Evolutionary conservation across 1,140 invertebrate genomes (phyloP).

Genomic region (Microplitis demolitor): DNA sequence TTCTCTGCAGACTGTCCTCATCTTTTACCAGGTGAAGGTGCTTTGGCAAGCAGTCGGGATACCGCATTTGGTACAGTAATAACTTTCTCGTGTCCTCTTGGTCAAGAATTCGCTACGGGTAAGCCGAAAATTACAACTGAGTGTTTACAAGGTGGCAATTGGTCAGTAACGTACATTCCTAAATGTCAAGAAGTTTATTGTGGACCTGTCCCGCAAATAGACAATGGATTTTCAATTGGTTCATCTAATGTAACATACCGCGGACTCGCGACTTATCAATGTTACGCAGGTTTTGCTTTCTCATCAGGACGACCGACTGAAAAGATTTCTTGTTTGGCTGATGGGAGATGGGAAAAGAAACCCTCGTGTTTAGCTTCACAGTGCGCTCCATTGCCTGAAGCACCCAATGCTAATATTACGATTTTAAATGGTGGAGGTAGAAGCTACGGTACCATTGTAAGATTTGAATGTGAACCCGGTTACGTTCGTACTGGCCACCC

Average conservation of each 20-base stretch:
- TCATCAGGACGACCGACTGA: slow-evolving; percentile 85
- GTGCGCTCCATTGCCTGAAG: slow-evolving; percentile 87
- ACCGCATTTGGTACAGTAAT: slow-evolving; percentile 90
- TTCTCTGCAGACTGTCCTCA: slow-evolving; percentile 93
- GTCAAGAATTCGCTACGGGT: slow-evolving; percentile 93
- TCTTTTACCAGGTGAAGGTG: slow-evolving; percentile 81
- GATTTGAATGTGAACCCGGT: slow-evolving; percentile 93
- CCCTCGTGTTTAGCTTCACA: slow-evolving; percentile 92
- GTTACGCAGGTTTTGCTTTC: slow-evolving; percentile 95
- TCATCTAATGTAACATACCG: slow-evolving; percentile 93
- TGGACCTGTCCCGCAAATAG: slow-evolving; percentile 95
- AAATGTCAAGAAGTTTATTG: slow-evolving; percentile 97
- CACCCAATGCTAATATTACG: slow-evolving; percentile 84
- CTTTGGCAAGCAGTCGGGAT: slow-evolving; percentile 87
- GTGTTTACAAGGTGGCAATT: slow-evolving; percentile 88
- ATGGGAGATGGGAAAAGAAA: slow-evolving; percentile 89
- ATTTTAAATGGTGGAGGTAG: slow-evolving; percentile 91
- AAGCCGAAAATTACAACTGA: slow-evolving; percentile 81
- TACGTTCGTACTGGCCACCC: slow-evolving; percentile 87
- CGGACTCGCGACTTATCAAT: slow-evolving; percentile 92
- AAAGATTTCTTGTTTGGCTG: slow-evolving; percentile 85
- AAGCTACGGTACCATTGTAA: slow-evolving; percentile 93
- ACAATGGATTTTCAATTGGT: slow-evolving; percentile 95
- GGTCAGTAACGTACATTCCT: slow-evolving; percentile 91
- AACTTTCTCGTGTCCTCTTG: slow-evolving; percentile 88